These are phyloP conservation scores for Melinaea marsaeus DNA, from an alignment of 2,888 invertebrate species.

Conservation along the genomic window DNA sequence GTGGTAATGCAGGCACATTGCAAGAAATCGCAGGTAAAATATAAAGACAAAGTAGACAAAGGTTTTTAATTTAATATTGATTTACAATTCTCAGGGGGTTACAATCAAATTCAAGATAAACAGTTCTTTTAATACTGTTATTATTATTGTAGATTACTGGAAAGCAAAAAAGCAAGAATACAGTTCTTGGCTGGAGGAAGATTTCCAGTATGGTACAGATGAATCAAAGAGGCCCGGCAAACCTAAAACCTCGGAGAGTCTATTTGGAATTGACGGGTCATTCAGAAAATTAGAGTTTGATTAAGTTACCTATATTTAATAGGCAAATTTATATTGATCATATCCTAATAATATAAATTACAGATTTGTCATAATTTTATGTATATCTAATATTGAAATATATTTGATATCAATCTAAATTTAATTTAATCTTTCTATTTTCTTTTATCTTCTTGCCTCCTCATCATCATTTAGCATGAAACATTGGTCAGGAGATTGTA, in stretches of 20 bases:
- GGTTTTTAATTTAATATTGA: not conserved
- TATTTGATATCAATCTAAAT: too few species aligned
- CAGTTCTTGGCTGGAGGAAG: slow-evolving; percentile 61
- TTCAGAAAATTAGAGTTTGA: slow-evolving; percentile 53
- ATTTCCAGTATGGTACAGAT: slow-evolving; percentile 44
- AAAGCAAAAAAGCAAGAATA: slow-evolving; percentile 61
- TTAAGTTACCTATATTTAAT: slow-evolving; percentile 9
- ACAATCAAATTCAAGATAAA: too few species aligned
- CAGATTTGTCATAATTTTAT: too few species aligned
- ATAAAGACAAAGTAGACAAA: slow-evolving; percentile 16
- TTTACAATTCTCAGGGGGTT: too few species aligned
- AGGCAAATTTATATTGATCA: too few species aligned
- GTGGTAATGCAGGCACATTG: slow-evolving; percentile 71
- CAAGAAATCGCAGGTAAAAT: slow-evolving; percentile 38
- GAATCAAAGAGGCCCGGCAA: slow-evolving; percentile 68
- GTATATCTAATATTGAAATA: too few species aligned
- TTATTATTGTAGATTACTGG: slow-evolving; percentile 33
- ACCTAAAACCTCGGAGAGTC: slow-evolving; percentile 61
- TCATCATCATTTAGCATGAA: too few species aligned
- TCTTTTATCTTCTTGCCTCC: too few species aligned
- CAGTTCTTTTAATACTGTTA: too few species aligned
- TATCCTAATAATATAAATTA: too few species aligned
- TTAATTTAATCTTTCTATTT: too few species aligned
- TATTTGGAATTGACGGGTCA: slow-evolving; percentile 68
- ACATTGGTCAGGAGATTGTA: too few species aligned